Base-by-base conservation (phyloP, 2,797 vertebrate genomes). In the Cheirogaleus major region DNA sequence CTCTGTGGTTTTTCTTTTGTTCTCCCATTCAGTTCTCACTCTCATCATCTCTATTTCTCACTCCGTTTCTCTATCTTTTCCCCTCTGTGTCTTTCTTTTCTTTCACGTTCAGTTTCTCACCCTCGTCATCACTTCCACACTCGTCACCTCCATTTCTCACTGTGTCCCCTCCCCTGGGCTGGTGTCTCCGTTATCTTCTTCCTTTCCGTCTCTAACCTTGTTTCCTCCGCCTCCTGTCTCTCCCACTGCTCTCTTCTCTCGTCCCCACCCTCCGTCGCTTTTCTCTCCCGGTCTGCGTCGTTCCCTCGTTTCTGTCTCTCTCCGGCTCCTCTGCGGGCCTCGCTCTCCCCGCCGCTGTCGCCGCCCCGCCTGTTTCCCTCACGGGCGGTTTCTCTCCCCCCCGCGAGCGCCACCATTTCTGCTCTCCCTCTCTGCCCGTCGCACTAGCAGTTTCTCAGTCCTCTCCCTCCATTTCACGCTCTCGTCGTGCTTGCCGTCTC, bases 401-500 rank as follows among this genome's bases (percentile, higher is more conserved):
- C 12, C 15, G 30, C 5, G 7, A 14, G 17, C 4, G 59, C 7
- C 18, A 1, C 18, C 38, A 2, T 50, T 38, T 38, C 38, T 5
- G 32, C 0, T 15, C 55, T 7, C 1, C 4, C 23, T 11, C 2
- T n/a, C 38, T 14, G 4, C 1, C 35, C 2, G 3, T 18, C 4
- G 5, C n/a, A 18, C 8, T 35, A 2, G 10, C 15, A 22, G n/a
- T 61, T 48, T n/a, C 9, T 14, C 30, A 1, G 3, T 2, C 45
- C 41, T 41, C 69, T 23, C 23, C 55, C 30, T 92, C 11, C 41
- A 6, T 1, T 2, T 20, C 48, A 38, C 50, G 18, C 48, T 43
- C 30, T 38, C n/a, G 91, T 8, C 78, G 93, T 92, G 45, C 38
- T 82, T 93, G 94, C 80, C 88, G 45, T 70, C 25, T 61, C 50